Base-by-base conservation (phyloP, 2,797 vertebrate species). In the Typhlichthys eigenmanni region DNA sequence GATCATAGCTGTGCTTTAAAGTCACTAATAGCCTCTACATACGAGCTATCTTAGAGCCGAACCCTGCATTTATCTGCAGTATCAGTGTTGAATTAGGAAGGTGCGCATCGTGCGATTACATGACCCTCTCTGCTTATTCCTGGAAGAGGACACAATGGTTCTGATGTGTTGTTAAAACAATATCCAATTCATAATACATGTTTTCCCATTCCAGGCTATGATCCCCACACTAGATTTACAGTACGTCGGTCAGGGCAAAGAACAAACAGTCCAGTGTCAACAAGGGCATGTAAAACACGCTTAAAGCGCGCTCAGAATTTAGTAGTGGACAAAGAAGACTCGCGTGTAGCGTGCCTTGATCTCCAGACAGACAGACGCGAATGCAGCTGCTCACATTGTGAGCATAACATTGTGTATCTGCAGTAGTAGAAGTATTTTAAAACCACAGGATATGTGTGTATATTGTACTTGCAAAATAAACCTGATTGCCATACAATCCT, bases 1-100 rank as follows among this genome's bases (percentile, higher is more conserved):
- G 24, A 55, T 50, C 54, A 60, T 51, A 55, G 59, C 49, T 67
- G 48, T n/a, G 53, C 59, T 69, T 60, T 62, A 64, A 19, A 66
- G 17, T 61, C 64, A 11, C 55, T 68, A 52, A 74, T 59, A 38
- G 53, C 5, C 49, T 78, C 2, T 2, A 16, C 66, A 63, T 58
- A 29, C 54, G 68, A 50, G 43, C 52, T 55, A 46, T 10, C 14
- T 13, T 38, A 19, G 53, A 38, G 63, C 49, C n/a, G 12, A 68
- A 71, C 66, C 52, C 46, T 45, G 13, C n/a, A 19, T 17, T 29
- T 10, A 13, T 24, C 47, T 45, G 13, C 11, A 29, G 24, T 24
- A 19, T 3, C 13, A 8, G 3, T 1, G 1, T 8, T 58, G 13
- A 51, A 53, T 54, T 11, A 45, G 24, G 29, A 19, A 13, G 29